Evolutionary conservation across 2,888 invertebrate genomes (phyloP), one percentile per base, ranked within the genome.

Genomic region (Arrhopalites spinosus): DNA sequence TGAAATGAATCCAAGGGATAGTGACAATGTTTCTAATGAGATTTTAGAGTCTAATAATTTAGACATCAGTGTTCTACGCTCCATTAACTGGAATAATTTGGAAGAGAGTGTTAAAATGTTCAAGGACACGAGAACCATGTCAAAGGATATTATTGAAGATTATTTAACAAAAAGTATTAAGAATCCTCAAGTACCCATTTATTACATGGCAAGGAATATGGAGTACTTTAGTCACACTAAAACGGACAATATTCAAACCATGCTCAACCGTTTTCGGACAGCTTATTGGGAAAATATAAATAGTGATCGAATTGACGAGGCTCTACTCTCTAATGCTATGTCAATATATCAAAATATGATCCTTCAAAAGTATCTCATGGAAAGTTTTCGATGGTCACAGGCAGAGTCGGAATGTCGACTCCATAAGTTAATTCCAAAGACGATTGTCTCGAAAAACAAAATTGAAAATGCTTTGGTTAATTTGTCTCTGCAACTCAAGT

Each of bases 271-370:
- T 11, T 67, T n/a, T 13, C 43, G 43, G 3, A 43, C 30, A 1
- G 23, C 30, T 11, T 67, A 23, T 15, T 67, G 66, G 66, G 13
- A n/a, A 5, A 23, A 67, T 17, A 45, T 67, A 17, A 67, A 43
- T 23, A 67, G 66, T 23, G 64, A 64, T 67, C 15, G 66, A 3
- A 45, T 67, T 20, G 66, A 67, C 20, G 66, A 67, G 17, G 66
- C 66, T 23, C 43, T 67, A 23, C 43, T 29, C 20, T 11, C 66
- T 2, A 67, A 67, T 20, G 66, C 66, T 13, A 43, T 67, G n/a
- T 43, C 66, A n/a, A 5, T 67, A 1, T 67, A 67, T 23, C 43
- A 67, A 67, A 13, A 36, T 23, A 36, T 67, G 43, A 13, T 67
- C n/a, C 11, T 23, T 20, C 66, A 67, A 23, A 17, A 43, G 45